phyloP scores from a whole-genome alignment of 2,888 invertebrate species.

The Acleris emargana region DNA sequence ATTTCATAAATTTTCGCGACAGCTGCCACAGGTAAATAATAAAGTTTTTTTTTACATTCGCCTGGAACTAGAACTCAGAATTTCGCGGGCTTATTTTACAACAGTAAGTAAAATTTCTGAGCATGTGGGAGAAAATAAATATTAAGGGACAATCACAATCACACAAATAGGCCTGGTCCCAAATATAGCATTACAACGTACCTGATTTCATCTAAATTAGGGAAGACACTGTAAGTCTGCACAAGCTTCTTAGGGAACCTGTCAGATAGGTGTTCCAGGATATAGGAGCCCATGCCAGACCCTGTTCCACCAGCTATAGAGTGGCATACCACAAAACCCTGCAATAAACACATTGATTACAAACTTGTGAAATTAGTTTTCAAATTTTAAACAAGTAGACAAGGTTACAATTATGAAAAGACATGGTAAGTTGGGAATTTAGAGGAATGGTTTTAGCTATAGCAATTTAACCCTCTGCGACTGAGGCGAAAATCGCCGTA shows the following conservation, averaged over 20 bases:
- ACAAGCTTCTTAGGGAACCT: conserved; percentile 98
- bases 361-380: conserved; percentile 1
- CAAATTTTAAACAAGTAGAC: not conserved
- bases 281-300: conserved; percentile 99
- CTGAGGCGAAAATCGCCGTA: too few species aligned
- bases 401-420: not conserved
- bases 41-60: too few species aligned
- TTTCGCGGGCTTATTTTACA: too few species aligned
- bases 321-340: conserved; percentile 99
- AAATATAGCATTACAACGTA: conserved; percentile 45
- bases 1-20: too few species aligned
- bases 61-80: too few species aligned
- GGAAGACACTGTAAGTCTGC: conserved; percentile 99
- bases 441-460: too few species aligned
- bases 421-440: not conserved
- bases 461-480: too few species aligned
- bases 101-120: too few species aligned
- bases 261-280: conserved; percentile 94
- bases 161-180: too few species aligned
- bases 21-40: too few species aligned
- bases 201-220: conserved; percentile 97
- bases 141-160: too few species aligned
- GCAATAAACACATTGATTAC: conserved; percentile 42
- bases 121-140: too few species aligned
- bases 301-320: conserved; percentile 99